Evolutionary conservation across 2,797 vertebrate genomes (phyloP).

Genomic region (Gymnodraco acuticeps): DNA sequence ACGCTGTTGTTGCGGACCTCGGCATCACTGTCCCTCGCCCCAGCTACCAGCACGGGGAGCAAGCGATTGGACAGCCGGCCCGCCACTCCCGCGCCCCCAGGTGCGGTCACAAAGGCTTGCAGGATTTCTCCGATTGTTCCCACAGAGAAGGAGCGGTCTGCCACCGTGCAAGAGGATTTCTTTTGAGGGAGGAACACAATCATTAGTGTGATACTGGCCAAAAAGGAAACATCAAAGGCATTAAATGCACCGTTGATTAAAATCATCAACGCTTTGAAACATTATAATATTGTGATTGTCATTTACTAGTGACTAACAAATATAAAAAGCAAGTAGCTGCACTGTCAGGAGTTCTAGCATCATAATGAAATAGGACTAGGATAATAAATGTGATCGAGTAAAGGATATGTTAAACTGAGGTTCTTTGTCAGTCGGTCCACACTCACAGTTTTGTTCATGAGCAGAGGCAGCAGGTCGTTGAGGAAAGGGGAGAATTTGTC

Average conservation of each 20-base stretch:
- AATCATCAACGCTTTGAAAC: not conserved
- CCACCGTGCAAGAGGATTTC: slow-evolving; percentile 88
- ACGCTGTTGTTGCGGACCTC: slow-evolving; percentile 94
- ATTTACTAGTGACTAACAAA: not conserved
- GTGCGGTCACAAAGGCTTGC: slow-evolving; percentile 78
- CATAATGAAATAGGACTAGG: not conserved
- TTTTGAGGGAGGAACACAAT: slow-evolving; percentile 50
- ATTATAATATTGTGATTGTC: not conserved
- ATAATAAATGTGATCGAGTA: too few species aligned
- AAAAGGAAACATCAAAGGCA: not conserved
- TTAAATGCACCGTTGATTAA: not conserved
- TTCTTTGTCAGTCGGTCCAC: not conserved
- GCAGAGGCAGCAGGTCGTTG: slow-evolving; percentile 88
- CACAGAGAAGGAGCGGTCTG: slow-evolving; percentile 91
- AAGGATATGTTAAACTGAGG: not conserved
- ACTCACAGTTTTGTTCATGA: slow-evolving; percentile 91
- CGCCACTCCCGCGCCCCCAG: slow-evolving; percentile 80
- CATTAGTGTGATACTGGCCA: not conserved
- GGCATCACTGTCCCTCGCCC: slow-evolving; percentile 83
- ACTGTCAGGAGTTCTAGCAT: too few species aligned
- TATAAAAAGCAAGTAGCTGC: too few species aligned
- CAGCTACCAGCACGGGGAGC: slow-evolving; percentile 85
- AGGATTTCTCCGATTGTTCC: slow-evolving; percentile 89
- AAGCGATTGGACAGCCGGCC: slow-evolving; percentile 86
- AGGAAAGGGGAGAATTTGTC: slow-evolving; percentile 89